Conservation (phyloP, 2,888 invertebrate species). For the Torymus tubicola region DNA sequence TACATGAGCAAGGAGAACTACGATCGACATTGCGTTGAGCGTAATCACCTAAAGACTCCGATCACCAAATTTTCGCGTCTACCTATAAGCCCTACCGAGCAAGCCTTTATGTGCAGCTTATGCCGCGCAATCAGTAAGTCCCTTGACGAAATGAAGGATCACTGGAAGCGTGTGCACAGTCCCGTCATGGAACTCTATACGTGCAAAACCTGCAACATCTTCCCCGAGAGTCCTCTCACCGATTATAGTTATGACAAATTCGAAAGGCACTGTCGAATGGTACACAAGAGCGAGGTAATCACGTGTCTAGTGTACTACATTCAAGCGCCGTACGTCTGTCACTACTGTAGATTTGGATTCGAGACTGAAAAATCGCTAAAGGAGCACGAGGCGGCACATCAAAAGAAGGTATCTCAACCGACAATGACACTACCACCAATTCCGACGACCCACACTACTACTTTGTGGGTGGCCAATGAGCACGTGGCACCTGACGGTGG, state of each 20-base stretch:
- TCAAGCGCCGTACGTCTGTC: conserved; percentile 56
- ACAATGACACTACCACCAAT: neutral
- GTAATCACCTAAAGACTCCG: conserved; percentile 56
- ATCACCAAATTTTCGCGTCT: conserved; percentile 48
- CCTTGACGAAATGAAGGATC: conserved; percentile 55
- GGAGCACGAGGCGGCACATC: conserved; percentile 59
- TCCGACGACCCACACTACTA: neutral
- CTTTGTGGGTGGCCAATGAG: conserved; percentile 43
- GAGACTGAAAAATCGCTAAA: conserved; percentile 52
- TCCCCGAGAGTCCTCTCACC: conserved; percentile 35
- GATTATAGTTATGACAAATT: conserved; percentile 59
- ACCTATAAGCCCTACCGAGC: conserved; percentile 24
- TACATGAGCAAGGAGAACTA: conserved; percentile 55
- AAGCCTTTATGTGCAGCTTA: conserved; percentile 62
- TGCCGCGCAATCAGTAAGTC: conserved; percentile 58
- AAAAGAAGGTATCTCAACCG: conserved; percentile 23
- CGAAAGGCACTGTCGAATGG: conserved; percentile 61
- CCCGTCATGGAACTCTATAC: conserved; percentile 56
- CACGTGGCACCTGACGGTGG: conserved; percentile 34
- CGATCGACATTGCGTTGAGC: conserved; percentile 56
- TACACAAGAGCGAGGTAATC: conserved; percentile 33
- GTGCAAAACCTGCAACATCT: conserved; percentile 54
- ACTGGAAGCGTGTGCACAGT: conserved; percentile 56
- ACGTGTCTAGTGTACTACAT: conserved; percentile 47
- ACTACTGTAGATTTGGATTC: conserved; percentile 61